These are phyloP conservation scores for Vulpes vulpes DNA, from an alignment of 2,113 vertebrate genomes.

Conservation along the genomic window DNA sequence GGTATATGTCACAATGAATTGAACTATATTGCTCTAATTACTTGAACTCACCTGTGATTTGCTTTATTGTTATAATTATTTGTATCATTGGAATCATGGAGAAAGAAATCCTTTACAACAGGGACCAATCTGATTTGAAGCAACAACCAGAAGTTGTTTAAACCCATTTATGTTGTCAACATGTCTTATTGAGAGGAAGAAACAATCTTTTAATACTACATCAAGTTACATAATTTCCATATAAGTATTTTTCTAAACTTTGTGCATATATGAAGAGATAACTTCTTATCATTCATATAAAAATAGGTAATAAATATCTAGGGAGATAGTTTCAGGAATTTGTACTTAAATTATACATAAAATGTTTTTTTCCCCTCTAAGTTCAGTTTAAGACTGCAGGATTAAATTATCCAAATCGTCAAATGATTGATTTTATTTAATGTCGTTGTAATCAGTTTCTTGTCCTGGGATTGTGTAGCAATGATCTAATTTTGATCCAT, in stretches of 20 bases:
- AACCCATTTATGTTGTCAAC: background rate
- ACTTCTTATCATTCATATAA: background rate
- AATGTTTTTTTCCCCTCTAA: background rate
- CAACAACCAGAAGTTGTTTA: conserved; percentile 5
- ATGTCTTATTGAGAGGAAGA: background rate
- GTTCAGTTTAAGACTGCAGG: conserved; percentile 15
- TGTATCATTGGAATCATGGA: background rate
- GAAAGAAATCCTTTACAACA: conserved; percentile 23
- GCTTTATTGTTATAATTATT: conserved; percentile 33
- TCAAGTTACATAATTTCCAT: background rate
- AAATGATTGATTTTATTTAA: conserved; percentile 56
- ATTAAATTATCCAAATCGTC: background rate
- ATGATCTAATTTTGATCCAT: conserved; percentile 25
- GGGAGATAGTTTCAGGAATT: conserved; percentile 10
- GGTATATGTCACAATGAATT: background rate
- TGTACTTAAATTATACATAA: background rate
- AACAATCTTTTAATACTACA: background rate
- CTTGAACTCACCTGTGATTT: conserved; percentile 20
- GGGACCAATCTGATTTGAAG: background rate
- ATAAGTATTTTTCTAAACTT: background rate
- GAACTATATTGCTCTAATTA: background rate
- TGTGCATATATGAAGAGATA: background rate
- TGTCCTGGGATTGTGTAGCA: background rate
- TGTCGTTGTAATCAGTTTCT: background rate
- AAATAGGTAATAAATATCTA: background rate